Evolutionary conservation across 2,797 vertebrate species (phyloP).

Genomic region (Chaetodon trifasciatus): DNA sequence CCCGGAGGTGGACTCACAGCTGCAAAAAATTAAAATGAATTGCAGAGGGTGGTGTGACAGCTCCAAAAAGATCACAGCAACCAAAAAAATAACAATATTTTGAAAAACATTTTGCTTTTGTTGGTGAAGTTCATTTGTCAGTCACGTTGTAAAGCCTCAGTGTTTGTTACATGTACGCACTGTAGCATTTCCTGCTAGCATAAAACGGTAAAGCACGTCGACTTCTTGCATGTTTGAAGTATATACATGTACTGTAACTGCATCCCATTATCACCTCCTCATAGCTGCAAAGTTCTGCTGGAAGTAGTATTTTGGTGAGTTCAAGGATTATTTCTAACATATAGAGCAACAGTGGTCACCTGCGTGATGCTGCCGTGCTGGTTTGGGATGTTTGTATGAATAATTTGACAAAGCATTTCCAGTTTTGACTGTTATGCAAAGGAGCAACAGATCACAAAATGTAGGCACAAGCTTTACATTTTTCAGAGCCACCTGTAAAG

Average conservation of each 20-base stretch:
- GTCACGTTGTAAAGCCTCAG: neutral
- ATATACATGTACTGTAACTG: neutral
- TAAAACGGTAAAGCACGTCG: neutral
- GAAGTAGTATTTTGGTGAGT: neutral
- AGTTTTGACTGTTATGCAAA: neutral
- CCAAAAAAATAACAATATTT: slow-evolving; percentile 3
- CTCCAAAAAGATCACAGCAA: neutral
- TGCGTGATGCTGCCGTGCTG: neutral
- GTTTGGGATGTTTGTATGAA: neutral
- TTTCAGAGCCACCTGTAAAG: neutral
- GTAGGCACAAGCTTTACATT: neutral
- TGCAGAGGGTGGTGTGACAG: neutral
- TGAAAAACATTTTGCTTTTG: neutral
- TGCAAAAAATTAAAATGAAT: neutral
- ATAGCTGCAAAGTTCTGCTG: neutral
- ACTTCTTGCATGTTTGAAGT: neutral
- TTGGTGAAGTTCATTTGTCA: neutral
- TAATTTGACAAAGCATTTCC: neutral
- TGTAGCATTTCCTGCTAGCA: too few species aligned
- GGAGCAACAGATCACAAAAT: neutral
- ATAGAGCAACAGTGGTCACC: too few species aligned
- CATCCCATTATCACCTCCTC: neutral
- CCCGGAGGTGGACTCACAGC: neutral
- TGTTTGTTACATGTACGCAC: neutral
- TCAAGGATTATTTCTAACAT: neutral